Evolutionary conservation across 2,888 invertebrate species (phyloP).

Genomic region (Euplagia quadripunctaria): DNA sequence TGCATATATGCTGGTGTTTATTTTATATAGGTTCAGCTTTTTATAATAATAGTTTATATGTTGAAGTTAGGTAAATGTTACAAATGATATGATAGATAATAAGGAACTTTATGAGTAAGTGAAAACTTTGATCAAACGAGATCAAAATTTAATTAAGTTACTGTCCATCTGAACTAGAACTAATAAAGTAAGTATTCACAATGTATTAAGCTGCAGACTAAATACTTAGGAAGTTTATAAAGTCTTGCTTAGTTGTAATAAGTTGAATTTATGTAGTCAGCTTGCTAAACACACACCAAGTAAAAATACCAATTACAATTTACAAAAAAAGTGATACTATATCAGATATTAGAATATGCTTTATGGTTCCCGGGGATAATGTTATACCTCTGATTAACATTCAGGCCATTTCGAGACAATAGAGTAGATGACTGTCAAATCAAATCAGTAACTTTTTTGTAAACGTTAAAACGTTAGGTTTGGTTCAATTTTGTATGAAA

Average conservation of each 20-base stretch:
- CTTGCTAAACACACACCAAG: slow-evolving; percentile 18
- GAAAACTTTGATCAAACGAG: background rate
- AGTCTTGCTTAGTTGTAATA: slow-evolving; percentile 43
- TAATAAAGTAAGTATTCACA: slow-evolving; percentile 39
- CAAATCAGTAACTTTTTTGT: too few relatives aligned
- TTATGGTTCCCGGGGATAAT: background rate
- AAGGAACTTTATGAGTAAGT: background rate
- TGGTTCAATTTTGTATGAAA: too few relatives aligned
- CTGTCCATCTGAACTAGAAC: slow-evolving; percentile 18
- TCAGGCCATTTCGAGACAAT: too few relatives aligned
- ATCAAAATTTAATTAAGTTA: slow-evolving; percentile 1
- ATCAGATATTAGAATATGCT: background rate
- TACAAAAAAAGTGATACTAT: background rate
- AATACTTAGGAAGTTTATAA: slow-evolving; percentile 44
- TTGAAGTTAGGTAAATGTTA: background rate
- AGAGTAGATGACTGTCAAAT: too few relatives aligned
- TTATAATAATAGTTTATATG: background rate
- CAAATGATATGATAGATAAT: background rate
- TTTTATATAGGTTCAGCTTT: background rate
- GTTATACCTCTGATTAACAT: too few relatives aligned
- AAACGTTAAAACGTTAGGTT: too few relatives aligned
- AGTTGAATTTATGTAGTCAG: slow-evolving; percentile 38
- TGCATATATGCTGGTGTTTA: slow-evolving; percentile 29
- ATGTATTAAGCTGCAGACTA: slow-evolving; percentile 35
- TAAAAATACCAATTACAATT: background rate